Base-by-base conservation (phyloP, 2,888 invertebrate genomes). In the Abrostola tripartita region DNA sequence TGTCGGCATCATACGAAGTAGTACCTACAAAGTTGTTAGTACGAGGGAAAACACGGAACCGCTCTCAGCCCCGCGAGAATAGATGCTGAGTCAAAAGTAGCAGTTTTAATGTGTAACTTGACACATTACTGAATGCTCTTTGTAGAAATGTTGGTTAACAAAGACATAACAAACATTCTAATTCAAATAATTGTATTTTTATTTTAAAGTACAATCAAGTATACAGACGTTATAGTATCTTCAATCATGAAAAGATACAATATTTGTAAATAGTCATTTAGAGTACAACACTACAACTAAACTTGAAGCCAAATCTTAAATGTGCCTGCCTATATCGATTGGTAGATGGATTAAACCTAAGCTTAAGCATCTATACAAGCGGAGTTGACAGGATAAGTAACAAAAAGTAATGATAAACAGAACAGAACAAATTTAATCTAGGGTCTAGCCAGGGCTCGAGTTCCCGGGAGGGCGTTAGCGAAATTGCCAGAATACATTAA, bases 401-500 rank as follows among this genome's bases (percentile, higher is more conserved):
- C 81, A 85, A 88, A 88, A 89, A 86, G 83, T 85, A 86, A 86
- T 84, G 86, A 84, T 82, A 88, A 88, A 88, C 84, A 85, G 87
- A 89, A 85, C 87, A 88, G 85, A 87, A 90, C 85, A 88, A 89
- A 89, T 91, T 89, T 91, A 90, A 92, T 92, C 88, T 88, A 88
- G 85, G 87, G 85, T 82, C 85, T 87, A 85, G 84, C 81, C 84
- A 78, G 81, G 82, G 82, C 82, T 80, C 83, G 78, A 71, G 83
- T 79, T 78, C 86, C 84, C 83, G 78, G 81, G 84, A 79, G 83
- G 75, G 82, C 86, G 85, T 85, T 86, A 81, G 89, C 82, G 84
- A 89, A 91, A 93, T 91, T 91, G 87, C 88, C 88, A 82, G 92
- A 92, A 92, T 93, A 92, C 88, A 92, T 93, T 92, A 92, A 86